phyloP scores from a whole-genome alignment of 2,888 invertebrate species.

The Perizoma flavofasciatum region DNA sequence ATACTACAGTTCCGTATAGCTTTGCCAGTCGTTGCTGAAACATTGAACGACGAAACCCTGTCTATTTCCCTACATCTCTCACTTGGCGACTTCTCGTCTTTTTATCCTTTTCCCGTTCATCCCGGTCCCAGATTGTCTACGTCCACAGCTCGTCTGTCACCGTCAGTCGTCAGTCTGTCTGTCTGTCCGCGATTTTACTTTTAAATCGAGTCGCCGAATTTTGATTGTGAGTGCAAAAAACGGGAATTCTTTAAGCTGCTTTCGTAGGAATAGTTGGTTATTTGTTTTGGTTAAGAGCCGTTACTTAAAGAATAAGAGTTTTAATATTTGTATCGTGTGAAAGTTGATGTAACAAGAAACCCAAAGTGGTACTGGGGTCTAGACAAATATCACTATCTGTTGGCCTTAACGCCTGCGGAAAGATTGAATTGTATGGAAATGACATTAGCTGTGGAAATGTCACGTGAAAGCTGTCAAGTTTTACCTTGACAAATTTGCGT shows the following conservation, averaged over 20 bases:
- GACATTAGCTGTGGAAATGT: no score
- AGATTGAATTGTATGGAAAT: no score
- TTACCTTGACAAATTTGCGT: no score
- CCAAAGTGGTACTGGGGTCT: neutral
- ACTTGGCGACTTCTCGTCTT: conserved; percentile 3
- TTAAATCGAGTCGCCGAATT: conserved; percentile 32
- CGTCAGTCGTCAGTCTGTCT: conserved; percentile 48
- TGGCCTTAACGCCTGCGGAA: no score
- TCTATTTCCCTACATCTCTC: neutral
- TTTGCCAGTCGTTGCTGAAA: neutral
- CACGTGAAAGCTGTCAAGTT: no score
- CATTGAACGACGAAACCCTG: neutral
- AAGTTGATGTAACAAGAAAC: neutral
- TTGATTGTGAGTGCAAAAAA: conserved; percentile 23
- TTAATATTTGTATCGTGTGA: conserved; percentile 1
- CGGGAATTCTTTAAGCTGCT: conserved; percentile 17
- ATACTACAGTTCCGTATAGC: no score
- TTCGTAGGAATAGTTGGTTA: conserved; percentile 3
- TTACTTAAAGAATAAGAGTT: conserved; percentile 2
- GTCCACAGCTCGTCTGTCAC: conserved; percentile 39
- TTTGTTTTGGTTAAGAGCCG: conserved; percentile 8
- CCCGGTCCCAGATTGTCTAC: conserved; percentile 27
- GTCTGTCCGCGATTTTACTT: conserved; percentile 44
- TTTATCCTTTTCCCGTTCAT: conserved; percentile 17
- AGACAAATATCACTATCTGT: no score